A percentile compares a stretch with the other conserved stretches of the same genome.
Evolutionary conservation across 2,888 invertebrate species (phyloP).

Genomic region (Amiota communis): DNA sequence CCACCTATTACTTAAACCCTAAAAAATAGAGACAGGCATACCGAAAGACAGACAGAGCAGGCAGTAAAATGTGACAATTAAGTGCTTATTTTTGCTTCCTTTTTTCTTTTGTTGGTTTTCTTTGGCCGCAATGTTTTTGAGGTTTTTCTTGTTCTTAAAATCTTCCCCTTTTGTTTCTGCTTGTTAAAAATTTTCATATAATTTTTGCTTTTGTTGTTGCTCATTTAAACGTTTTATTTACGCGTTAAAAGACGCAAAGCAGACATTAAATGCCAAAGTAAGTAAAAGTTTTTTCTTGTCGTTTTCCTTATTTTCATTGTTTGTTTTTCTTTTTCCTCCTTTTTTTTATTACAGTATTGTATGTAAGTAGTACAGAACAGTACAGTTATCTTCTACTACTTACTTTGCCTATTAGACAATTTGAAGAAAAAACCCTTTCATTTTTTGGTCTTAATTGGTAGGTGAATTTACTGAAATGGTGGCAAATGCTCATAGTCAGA

Average conservation of each 20-base stretch:
- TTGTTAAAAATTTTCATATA: neutral
- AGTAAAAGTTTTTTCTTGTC: constrained; percentile 14
- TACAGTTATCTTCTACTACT: no score
- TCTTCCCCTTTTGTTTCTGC: neutral
- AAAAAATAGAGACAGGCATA: neutral
- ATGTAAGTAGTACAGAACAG: no score
- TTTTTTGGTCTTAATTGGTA: neutral
- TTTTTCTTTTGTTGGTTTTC: neutral
- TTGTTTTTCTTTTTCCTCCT: neutral
- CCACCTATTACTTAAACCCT: neutral
- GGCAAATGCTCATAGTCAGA: neutral
- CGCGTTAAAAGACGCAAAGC: constrained; percentile 19
- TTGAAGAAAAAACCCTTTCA: constrained; percentile 4
- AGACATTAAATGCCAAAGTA: neutral
- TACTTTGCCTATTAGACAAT: no score
- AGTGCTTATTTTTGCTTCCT: constrained; percentile 1
- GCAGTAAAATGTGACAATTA: constrained; percentile 19
- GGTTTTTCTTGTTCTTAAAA: neutral
- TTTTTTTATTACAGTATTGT: no score
- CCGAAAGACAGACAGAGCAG: constrained; percentile 2
- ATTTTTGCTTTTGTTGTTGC: constrained; percentile 3
- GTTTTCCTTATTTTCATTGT: neutral
- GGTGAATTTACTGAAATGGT: neutral
- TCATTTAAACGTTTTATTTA: constrained; percentile 26
- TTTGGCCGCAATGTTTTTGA: neutral